Base-by-base conservation (phyloP, 2,888 invertebrate genomes). In the Eilema griseolum region DNA sequence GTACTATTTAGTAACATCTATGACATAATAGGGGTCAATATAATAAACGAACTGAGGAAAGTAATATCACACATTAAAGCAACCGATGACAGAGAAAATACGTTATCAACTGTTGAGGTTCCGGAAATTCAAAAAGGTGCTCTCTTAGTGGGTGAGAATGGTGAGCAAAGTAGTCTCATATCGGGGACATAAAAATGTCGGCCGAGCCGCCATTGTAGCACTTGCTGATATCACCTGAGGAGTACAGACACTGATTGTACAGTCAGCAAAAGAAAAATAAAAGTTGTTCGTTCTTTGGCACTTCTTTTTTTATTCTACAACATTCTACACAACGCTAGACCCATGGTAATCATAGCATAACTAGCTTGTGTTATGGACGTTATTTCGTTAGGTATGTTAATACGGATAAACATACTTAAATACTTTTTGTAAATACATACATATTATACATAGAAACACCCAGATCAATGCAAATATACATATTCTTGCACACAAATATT, bases 91-190 rank as follows among this genome's bases (percentile, higher is more conserved):
- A 78, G 75, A 82, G 78, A 81, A 83, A 84, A 86, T 81, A 69
- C 74, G 81, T 84, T 86, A 88, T 87, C 87, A 82, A 72, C 75
- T 72, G 79, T 67, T 76, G 81, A 87, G 88, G 88, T 83, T 85
- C 79, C 88, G 91, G 92, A 92, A 90, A 91, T 90, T 92, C 87
- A 83, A 88, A 90, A 90, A 90, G 85, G 85, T 86, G 83, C 76
- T 83, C 79, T 74, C 83, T 83, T 78, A 76, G 74, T 81, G 79
- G 71, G 73, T 72, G 81, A 82, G 81, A 85, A 85, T 85, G 83
- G 78, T 84, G 82, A 86, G 79, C 80, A 84, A 76, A 81, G 80
- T 76, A 84, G 83, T 86, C 81, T 83, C 84, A 86, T 89, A 88
- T 87, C 86, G 81, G 76, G 76, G 75, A 81, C 85, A 83, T 89